phyloP scores from a whole-genome alignment of 2,888 invertebrate genomes.

The Chymomyza fuscimana region DNA sequence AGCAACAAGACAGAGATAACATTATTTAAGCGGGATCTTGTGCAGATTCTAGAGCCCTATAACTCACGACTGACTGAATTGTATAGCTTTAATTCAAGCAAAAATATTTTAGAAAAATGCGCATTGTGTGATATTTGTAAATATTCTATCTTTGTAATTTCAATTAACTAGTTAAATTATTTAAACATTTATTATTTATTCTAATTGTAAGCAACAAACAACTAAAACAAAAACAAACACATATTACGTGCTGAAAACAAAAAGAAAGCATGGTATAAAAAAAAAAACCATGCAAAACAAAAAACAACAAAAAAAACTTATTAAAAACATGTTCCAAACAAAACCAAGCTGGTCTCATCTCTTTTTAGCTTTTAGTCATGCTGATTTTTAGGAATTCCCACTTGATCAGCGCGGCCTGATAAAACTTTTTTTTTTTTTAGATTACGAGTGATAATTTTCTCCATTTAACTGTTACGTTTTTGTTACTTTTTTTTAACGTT shows the following conservation, averaged over 20 bases:
- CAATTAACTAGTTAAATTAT: constrained; percentile 53
- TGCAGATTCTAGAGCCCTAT: background rate
- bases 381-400: constrained; percentile 68
- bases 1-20: constrained; percentile 50
- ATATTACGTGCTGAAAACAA: constrained; percentile 32
- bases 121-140: constrained; percentile 65
- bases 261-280: constrained; percentile 52
- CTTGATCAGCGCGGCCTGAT: constrained; percentile 32
- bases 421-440: constrained; percentile 8
- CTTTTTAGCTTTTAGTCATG: constrained; percentile 61
- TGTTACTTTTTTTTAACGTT: constrained; percentile 23
- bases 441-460: constrained; percentile 51
- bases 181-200: constrained; percentile 65
- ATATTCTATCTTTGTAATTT: constrained; percentile 51
- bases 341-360: constrained; percentile 39
- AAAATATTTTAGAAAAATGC: constrained; percentile 7
- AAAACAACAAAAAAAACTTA: constrained; percentile 20
- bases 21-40: constrained; percentile 21
- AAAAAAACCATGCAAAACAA: constrained; percentile 12
- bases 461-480: constrained; percentile 25
- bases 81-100: constrained; percentile 45
- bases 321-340: constrained; percentile 24
- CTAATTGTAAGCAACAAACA: constrained; percentile 50
- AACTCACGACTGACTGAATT: constrained; percentile 59
- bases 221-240: constrained; percentile 7